Evolutionary conservation across 2,888 invertebrate species (phyloP), one percentile per base, ranked within the genome.

Genomic region (Mesochorus sp.): DNA sequence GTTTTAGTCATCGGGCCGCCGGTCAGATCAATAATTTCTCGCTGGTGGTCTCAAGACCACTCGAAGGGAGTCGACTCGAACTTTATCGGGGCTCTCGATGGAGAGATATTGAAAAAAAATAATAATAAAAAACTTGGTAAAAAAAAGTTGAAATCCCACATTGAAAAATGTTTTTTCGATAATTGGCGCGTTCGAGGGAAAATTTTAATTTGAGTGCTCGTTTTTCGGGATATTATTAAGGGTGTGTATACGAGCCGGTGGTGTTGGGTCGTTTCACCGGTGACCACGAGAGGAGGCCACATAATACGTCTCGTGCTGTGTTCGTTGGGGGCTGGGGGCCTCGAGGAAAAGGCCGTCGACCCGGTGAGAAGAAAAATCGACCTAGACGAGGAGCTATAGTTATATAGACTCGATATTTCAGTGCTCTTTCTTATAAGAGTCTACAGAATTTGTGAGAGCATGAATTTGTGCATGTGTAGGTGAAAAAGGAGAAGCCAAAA

Each of bases 21-120:
- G 68, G 59, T 66, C 67, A 75, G 85, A 86, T 86, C 85, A 86
- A 86, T 86, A 86, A 84, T 80, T 73, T 75, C 78, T 71, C 70
- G 57, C 53, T 44, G 78, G 78, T 70, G 76, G 75, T 76, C 71
- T 17, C 12, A 3, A 2, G n/a, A n/a, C 8, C 34, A 21, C 14
- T 34, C 37, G 57, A 59, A 55, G 1, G 12, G 39, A 2, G 12
- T 3, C 12, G 12, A 39, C 24, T 28, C 42, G 68, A 44, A 68
- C 64, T 70, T 62, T 6, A 24, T 59, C 70, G 39, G 49, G 74
- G 47, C 70, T 64, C 64, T 61, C 42, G 17, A 34, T 34, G 26
- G 14, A 24, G 42, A 8, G 6, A 61, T 59, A 61, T 39, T 21
- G 24, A 28, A 71, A 61, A 62, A 37, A 37, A 31, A 66, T 51